Base-by-base conservation (phyloP, 1,140 invertebrate genomes). In the Mizuhopecten yessoensis region DNA sequence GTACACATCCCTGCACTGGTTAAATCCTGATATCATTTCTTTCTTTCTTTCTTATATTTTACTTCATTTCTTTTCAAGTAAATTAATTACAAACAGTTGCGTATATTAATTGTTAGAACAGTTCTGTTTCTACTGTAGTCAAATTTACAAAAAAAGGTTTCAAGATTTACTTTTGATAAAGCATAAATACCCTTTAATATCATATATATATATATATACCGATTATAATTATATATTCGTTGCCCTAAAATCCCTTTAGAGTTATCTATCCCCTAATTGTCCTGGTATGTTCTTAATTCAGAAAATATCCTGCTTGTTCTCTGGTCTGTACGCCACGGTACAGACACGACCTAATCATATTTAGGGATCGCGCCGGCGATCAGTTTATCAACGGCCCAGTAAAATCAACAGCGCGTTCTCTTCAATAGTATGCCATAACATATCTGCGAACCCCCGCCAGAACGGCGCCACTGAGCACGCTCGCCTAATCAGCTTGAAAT, bases 401-500 rank as follows among this genome's bases (percentile, higher is more conserved):
- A 75, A 75, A 75, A 75, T 29, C 57, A 75, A 75, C 57, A 75
- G 57, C 17, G 23, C 57, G 9, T 75, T 75, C 17, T 75, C 57
- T 75, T 75, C 57, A 75, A 75, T 75, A 75, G 57, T 29, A 75
- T 29, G 57, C 57, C 57, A 75, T 75, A 75, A 75, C 57, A 75
- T 75, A 75, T 75, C 57, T 75, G 20, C 57, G 57, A 75, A 29
- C 57, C 57, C 57, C 57, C 23, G 57, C 57, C 57, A 75, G 9
- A 17, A 75, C 57, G 57, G 57, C 57, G 57, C 57, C 57, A 75
- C 29, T 75, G 57, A 75, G 57, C 57, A 75, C 57, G 57, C 57
- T 75, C 57, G 57, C n/a, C 57, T 75, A 75, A 75, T 75, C 57
- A 75, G 57, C 57, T 75, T 75, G 57, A 75, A 75, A 75, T 75